A percentile compares a stretch with the other conserved stretches of the same genome.
phyloP scores from a whole-genome alignment of 2,113 vertebrate species.

The Ictidomys tridecemlineatus region DNA sequence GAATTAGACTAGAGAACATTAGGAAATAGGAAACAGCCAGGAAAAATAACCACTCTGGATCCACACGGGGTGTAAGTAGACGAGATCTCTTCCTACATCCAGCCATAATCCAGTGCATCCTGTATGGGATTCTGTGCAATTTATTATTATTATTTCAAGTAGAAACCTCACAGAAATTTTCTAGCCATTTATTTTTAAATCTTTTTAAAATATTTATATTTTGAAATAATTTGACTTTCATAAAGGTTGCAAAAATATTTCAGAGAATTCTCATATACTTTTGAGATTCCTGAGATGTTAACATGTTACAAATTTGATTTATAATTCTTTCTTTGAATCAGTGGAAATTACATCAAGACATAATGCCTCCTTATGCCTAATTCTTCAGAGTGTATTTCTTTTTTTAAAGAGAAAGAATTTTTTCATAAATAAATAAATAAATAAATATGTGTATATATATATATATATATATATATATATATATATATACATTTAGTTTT shows the following conservation, averaged over 20 bases:
- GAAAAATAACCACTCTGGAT: background rate
- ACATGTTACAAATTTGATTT: slow-evolving; percentile 14
- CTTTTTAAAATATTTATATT: background rate
- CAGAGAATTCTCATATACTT: background rate
- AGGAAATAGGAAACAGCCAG: background rate
- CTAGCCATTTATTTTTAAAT: background rate
- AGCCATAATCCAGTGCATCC: background rate
- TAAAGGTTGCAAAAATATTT: background rate
- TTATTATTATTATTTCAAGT: background rate
- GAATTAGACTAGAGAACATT: background rate
- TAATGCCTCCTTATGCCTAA: background rate
- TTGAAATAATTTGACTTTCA: slow-evolving; percentile 22
- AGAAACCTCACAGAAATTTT: background rate
- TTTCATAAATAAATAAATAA: too few species aligned
- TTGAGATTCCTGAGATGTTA: background rate
- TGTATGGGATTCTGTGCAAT: background rate
- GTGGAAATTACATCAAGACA: background rate
- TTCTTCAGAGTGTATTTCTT: background rate
- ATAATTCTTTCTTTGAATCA: slow-evolving; percentile 32
- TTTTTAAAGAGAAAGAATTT: too few species aligned
- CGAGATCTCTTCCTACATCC: background rate
- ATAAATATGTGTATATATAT: too few species aligned
- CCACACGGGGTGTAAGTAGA: background rate
- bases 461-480: too few species aligned
- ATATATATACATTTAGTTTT: too few species aligned